A percentile compares a stretch with the other conserved stretches of the same genome.
These are phyloP conservation scores for Rattus norvegicus DNA, from an alignment of 2,113 vertebrate species.

Conservation along the genomic window GRCr8 NC_086021.1:101068001-101068500, in stretches of 20 bases:
- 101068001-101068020: neutral
- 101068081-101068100: neutral
- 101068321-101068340: conserved; percentile 85
- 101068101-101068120: neutral
- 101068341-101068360: conserved; percentile 77
- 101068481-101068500: neutral
- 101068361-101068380: conserved; percentile 67
- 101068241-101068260: conserved; percentile 73
- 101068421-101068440: neutral
- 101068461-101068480: neutral
- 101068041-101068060: neutral
- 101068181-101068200: conserved; percentile 75
- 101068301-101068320: conserved; percentile 84
- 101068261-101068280: conserved; percentile 75
- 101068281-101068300: conserved; percentile 83
- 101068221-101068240: conserved; percentile 65
- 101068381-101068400: conserved; percentile 49
- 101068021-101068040: neutral
- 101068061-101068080: neutral
- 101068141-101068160: conserved; percentile 53
- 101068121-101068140: conserved; percentile 55
- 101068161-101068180: conserved; percentile 65
- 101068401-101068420: neutral
- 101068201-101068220: conserved; percentile 84
- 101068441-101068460: neutral